Evolutionary conservation across 2,113 vertebrate genomes (phyloP).

Genomic region (Ctenomys sociabilis): DNA sequence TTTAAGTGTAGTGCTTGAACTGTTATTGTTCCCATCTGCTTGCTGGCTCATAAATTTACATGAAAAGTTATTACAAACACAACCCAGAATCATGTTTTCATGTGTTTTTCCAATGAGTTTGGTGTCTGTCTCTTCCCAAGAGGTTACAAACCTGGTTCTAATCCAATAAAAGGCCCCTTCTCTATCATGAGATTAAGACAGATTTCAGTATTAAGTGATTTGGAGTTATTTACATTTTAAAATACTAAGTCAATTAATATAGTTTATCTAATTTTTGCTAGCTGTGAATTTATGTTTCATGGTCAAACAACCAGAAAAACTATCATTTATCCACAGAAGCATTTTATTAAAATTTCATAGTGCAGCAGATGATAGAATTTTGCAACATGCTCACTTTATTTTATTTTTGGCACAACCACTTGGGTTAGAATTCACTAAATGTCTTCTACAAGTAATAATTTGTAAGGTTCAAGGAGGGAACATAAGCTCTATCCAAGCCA

Average conservation of each 20-base stretch:
- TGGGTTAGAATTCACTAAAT: slow-evolving; percentile 38
- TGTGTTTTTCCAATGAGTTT: slow-evolving; percentile 57
- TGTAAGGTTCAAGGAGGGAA: background rate
- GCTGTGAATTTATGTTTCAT: background rate
- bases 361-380: slow-evolving; percentile 48
- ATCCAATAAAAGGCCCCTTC: background rate
- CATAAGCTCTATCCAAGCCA: background rate
- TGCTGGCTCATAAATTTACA: slow-evolving; percentile 66
- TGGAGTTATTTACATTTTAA: slow-evolving; percentile 40
- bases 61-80: slow-evolving; percentile 70
- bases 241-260: slow-evolving; percentile 14
- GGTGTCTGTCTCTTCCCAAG: slow-evolving; percentile 59
- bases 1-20: slow-evolving; percentile 59
- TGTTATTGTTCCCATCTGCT: slow-evolving; percentile 59
- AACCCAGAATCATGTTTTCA: slow-evolving; percentile 57
- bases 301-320: slow-evolving; percentile 47
- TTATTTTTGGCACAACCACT: slow-evolving; percentile 25
- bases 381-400: background rate
- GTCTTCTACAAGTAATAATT: slow-evolving; percentile 8
- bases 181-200: slow-evolving; percentile 1
- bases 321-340: slow-evolving; percentile 43
- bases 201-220: slow-evolving; percentile 44
- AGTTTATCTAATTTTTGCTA: slow-evolving; percentile 31
- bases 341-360: slow-evolving; percentile 17
- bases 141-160: slow-evolving; percentile 43